These are phyloP conservation scores for Oncorhynchus gorbuscha DNA, from an alignment of 2,113 vertebrate genomes.

Conservation along the genomic window DNA sequence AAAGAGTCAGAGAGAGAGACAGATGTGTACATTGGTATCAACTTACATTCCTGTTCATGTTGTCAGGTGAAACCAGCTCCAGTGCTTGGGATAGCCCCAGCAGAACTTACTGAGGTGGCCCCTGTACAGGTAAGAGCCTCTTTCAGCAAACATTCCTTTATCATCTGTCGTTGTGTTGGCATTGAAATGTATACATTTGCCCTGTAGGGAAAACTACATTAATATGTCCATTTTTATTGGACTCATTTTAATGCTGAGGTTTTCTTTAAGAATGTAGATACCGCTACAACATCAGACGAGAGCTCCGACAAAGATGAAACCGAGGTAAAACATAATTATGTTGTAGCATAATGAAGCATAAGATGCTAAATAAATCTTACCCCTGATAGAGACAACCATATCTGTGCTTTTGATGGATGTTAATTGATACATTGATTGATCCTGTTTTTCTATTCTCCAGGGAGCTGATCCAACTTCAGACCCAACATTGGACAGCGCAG, in stretches of 20 bases:
- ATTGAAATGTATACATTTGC: background rate
- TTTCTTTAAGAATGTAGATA: conserved; percentile 44
- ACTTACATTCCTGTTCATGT: background rate
- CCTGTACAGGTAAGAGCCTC: conserved; percentile 51
- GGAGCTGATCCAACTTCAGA: conserved; percentile 25
- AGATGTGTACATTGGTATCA: background rate
- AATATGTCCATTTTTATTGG: background rate
- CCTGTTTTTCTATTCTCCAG: conserved; percentile 19
- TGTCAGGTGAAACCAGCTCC: conserved; percentile 51
- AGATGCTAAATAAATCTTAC: background rate
- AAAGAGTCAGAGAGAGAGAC: background rate
- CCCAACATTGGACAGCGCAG: conserved; percentile 37
- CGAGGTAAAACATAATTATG: conserved; percentile 48
- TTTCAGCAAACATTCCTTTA: background rate
- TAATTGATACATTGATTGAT: background rate
- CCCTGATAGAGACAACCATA: background rate
- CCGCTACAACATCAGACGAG: conserved; percentile 58
- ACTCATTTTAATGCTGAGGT: background rate
- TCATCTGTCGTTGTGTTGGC: background rate
- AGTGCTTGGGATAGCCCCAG: conserved; percentile 22
- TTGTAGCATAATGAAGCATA: too few relatives aligned
- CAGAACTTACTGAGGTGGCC: conserved; percentile 5
- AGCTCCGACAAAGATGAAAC: conserved; percentile 64
- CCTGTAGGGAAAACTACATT: background rate
- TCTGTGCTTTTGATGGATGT: background rate